phyloP scores from a whole-genome alignment of 2,797 vertebrate genomes.

The Euphonia xanthogaster region DNA sequence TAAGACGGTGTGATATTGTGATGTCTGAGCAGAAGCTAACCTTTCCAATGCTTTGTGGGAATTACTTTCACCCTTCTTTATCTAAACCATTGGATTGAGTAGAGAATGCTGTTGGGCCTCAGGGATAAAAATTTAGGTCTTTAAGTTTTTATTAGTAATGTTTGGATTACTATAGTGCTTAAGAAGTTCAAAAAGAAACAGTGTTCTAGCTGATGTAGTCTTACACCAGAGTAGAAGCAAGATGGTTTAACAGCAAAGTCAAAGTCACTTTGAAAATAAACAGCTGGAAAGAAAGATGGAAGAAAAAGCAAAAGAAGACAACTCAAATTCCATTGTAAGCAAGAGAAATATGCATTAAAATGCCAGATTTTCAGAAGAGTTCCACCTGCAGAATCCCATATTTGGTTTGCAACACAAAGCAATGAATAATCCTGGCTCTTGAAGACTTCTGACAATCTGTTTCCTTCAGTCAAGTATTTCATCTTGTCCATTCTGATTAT shows the following conservation, averaged over 20 bases:
- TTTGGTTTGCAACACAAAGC: neutral
- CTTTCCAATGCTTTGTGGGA: neutral
- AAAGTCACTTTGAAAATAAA: neutral
- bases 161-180: neutral
- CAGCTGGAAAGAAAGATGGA: neutral
- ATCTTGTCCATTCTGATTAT: neutral
- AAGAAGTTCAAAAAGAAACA: neutral
- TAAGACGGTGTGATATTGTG: neutral
- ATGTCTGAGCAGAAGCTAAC: neutral
- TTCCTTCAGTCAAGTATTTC: neutral
- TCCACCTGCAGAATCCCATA: neutral
- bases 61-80: neutral
- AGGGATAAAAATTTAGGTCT: neutral
- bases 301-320: neutral
- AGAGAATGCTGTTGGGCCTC: neutral
- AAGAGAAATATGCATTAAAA: neutral
- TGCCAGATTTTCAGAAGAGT: neutral
- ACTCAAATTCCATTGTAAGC: neutral
- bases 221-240: neutral
- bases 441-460: neutral
- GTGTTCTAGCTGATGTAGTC: neutral
- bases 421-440: neutral
- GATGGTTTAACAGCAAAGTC: neutral
- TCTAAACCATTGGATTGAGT: neutral
- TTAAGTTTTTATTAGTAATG: neutral